Base-by-base conservation (phyloP, 2,888 invertebrate genomes). In the Lasioglossum morio region DNA sequence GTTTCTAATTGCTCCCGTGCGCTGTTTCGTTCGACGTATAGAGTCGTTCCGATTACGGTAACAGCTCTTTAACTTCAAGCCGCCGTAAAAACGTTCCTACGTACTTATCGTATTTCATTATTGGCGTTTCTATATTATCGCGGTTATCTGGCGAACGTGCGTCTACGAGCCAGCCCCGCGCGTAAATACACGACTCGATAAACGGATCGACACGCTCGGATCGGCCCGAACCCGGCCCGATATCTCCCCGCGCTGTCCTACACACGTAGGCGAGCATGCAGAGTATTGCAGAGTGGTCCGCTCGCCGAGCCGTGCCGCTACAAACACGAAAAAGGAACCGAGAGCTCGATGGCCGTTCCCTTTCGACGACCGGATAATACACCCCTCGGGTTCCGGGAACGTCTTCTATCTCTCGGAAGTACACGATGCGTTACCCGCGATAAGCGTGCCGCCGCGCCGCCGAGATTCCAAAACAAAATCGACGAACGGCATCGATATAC, bases 161-260 rank as follows among this genome's bases (percentile, higher is more conserved):
- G 89, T 79, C 77, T 72, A 82, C 84, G 86, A 84, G 84, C 77
- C 80, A 85, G 75, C 79, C 78, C 73, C 37, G 81, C 82, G 84
- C 90, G 90, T 79, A 90, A 90, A 90, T 90, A 90, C 81, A 82
- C 76, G 81, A 48, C 78, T 82, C 84, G 86, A 89, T 90, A 90
- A 90, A 90, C 82, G 86, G 84, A 89, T 90, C 84, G 87, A 87
- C 89, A 87, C 72, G 82, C 30, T 84, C 78, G 77, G 48, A 77
- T 14, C 30, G 73, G n/a, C 10, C 48, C 74, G 76, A 34, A 10
- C n/a, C 40, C 16, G 30, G n/a, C n/a, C n/a, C 70, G 40, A 69
- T 88, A 90, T 90, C 85, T 84, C 53, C 66, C 57, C 77, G 74
- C 75, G 66, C 46, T 79, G 74, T 69, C 48, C 72, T 70, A 37